Percentiles rank a stretch among this genome's conserved stretches.
Conservation (phyloP, 2,113 vertebrate species). For the Pampusana beccarii region DNA sequence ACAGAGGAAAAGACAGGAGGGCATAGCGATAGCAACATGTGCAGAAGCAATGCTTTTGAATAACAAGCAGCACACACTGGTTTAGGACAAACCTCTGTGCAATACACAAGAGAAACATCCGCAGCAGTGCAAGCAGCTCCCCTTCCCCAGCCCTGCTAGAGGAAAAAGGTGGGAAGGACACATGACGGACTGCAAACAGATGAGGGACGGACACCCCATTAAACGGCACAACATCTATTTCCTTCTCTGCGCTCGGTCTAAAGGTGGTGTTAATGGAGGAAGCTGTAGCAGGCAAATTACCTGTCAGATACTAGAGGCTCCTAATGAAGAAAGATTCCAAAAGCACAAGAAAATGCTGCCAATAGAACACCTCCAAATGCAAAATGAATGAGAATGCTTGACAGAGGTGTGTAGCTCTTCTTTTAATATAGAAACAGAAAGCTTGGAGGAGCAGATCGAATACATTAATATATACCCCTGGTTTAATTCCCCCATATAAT, state of each 20-base stretch:
- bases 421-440: not conserved
- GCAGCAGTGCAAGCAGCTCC: fast-evolving
- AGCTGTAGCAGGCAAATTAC: slow-evolving; percentile 49
- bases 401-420: not conserved
- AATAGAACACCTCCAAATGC: not conserved
- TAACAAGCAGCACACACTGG: not conserved
- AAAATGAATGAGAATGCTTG: not conserved
- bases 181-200: not conserved
- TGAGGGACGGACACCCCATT: not conserved
- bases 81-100: not conserved
- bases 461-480: not conserved
- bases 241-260: not conserved
- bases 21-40: not conserved
- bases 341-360: not conserved
- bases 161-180: not conserved
- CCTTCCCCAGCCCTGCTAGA: not conserved
- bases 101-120: not conserved
- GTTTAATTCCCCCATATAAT: not conserved
- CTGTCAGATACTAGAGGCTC: slow-evolving; percentile 34
- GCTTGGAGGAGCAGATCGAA: not conserved
- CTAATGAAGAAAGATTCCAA: slow-evolving; percentile 51
- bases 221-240: slow-evolving; percentile 20
- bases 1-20: not conserved
- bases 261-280: not conserved
- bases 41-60: not conserved